phyloP scores from a whole-genome alignment of 1,140 invertebrate genomes.

The Globodera rostochiensis region DNA sequence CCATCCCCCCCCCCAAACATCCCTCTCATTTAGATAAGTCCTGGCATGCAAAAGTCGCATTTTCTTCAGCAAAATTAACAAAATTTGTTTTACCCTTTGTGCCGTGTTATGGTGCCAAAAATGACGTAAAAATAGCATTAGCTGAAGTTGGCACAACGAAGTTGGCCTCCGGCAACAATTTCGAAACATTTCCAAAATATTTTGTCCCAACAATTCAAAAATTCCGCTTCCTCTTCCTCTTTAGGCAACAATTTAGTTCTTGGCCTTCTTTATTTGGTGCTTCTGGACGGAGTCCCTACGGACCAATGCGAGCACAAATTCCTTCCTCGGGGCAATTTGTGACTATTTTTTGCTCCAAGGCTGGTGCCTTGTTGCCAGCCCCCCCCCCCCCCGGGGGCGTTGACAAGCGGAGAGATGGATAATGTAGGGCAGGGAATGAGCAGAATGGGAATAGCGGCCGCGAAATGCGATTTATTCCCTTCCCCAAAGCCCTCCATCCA shows the following conservation, averaged over 20 bases:
- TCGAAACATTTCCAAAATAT: too few relatives aligned
- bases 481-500: not conserved
- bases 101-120: too few relatives aligned
- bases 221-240: not conserved
- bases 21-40: not conserved
- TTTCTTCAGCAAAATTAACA: not conserved
- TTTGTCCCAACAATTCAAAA: not conserved
- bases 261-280: not conserved
- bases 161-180: too few relatives aligned
- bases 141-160: too few relatives aligned
- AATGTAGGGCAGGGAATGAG: not conserved
- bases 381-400: not conserved
- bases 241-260: not conserved
- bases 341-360: not conserved
- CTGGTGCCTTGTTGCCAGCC: not conserved
- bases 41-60: not conserved
- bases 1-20: not conserved
- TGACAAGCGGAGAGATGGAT: not conserved
- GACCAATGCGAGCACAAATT: constrained; percentile 2
- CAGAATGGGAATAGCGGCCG: not conserved
- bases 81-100: too few relatives aligned
- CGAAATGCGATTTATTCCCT: constrained; percentile 10
- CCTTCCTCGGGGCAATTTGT: not conserved
- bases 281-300: not conserved
- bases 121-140: too few relatives aligned